Base-by-base conservation (phyloP, 2,113 vertebrate genomes). In the Nipponia nippon region DNA sequence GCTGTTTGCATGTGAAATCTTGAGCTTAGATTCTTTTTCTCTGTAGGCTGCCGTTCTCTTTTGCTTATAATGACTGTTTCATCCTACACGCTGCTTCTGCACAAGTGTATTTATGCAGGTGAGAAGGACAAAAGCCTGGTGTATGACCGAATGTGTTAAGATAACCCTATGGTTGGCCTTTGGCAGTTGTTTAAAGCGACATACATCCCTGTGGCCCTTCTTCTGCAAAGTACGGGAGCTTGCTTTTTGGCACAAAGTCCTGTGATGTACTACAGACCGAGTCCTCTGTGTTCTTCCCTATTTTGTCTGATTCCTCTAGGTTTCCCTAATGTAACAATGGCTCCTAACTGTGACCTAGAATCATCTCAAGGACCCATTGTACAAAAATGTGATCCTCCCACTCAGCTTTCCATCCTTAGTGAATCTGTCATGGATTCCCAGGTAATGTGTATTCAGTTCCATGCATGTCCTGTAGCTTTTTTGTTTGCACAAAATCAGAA, bases 261-360 rank as follows among this genome's bases (percentile, higher is more conserved):
- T 90, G 50, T 1, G 7, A 13, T 2, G 0, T 32, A 27, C 16
- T 89, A 46, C 16, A 67, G 67, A 89, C 30, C 3, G 6, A 89
- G 58, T 30, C 81, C 49, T 91, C 42, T 85, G 8, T 89, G 58
- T 66, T 70, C 50, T 96, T 93, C 79, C n/a, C 44, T 63, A 22
- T 96, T 87, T 86, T 88, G 40, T 96, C 87, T 96, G 79, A 91
- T 59, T 96, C 95, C 40, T 59, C 6, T 91, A 99, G 99, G 99
- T 32, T 99, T 99, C 95, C 99, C 99, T 17, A 99, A 98, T 94
- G 98, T 99, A 84, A 99, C 99, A 23, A 83, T 99, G 96, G 99
- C 99, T 87, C 99, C 99, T 75, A 97, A 98, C 89, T 97, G 96
- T 97, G 97, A 98, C 77, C 88, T 97, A 90, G 98, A 98, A 94